These are phyloP conservation scores for Toxotes lorentzi DNA, from an alignment of 2,797 vertebrate species.

Conservation along the genomic window DNA sequence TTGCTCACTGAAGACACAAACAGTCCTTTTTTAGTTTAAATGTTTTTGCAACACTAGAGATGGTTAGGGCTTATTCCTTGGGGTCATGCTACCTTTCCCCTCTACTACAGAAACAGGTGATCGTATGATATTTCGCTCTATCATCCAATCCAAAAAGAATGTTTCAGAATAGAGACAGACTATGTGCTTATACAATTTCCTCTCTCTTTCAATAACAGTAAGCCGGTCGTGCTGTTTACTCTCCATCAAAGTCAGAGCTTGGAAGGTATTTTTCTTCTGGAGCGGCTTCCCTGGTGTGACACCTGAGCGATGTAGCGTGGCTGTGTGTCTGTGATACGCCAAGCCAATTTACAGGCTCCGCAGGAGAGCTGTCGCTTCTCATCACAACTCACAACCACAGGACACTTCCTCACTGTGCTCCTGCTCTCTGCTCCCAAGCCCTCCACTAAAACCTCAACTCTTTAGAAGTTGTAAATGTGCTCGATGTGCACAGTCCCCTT, in stretches of 20 bases:
- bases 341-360: conserved; percentile 84
- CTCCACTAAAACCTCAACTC: conserved; percentile 65
- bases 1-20: conserved; percentile 42
- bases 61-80: neutral
- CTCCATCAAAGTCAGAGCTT: conserved; percentile 82
- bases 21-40: conserved; percentile 3
- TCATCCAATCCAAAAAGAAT: conserved; percentile 51
- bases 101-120: conserved; percentile 26
- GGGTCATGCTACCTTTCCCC: conserved; percentile 32
- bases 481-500: conserved; percentile 34
- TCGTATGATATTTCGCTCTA: conserved; percentile 31
- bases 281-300: conserved; percentile 82
- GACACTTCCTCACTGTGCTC: conserved; percentile 76
- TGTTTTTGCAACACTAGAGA: conserved; percentile 9
- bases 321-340: conserved; percentile 85
- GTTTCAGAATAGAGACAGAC: conserved; percentile 57
- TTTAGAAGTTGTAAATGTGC: conserved; percentile 68
- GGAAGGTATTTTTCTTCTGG: conserved; percentile 82
- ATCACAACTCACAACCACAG: conserved; percentile 83
- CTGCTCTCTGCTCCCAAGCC: conserved; percentile 66
- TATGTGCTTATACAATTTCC: conserved; percentile 72
- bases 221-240: conserved; percentile 81
- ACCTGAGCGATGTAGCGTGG: conserved; percentile 84
- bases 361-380: conserved; percentile 83
- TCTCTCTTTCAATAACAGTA: conserved; percentile 76